Evolutionary conservation across 2,113 vertebrate genomes (phyloP).

Genomic region (Percina caprodes): DNA sequence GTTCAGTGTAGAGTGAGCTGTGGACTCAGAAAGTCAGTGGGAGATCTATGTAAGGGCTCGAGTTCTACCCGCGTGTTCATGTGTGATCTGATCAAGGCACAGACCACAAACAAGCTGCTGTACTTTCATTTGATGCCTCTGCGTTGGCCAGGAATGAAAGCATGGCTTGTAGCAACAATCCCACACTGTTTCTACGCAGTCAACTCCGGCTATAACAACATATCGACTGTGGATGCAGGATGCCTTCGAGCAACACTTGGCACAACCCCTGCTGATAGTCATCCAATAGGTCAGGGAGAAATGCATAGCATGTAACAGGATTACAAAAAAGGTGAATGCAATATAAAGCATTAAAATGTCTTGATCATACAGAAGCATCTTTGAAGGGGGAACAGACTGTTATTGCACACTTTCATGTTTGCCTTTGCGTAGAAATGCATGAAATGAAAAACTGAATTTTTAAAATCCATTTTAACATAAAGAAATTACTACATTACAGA

Average conservation of each 20-base stretch:
- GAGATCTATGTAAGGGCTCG: slow-evolving; percentile 44
- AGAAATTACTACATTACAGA: no score
- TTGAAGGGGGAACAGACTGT: neutral
- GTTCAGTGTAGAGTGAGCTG: slow-evolving; percentile 24
- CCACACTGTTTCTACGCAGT: slow-evolving; percentile 66
- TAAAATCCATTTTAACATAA: no score
- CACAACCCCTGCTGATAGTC: slow-evolving; percentile 47
- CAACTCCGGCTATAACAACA: slow-evolving; percentile 46
- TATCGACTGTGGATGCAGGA: slow-evolving; percentile 44
- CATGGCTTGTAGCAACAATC: slow-evolving; percentile 69
- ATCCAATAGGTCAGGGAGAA: slow-evolving; percentile 22
- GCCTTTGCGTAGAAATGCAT: neutral
- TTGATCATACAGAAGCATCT: slow-evolving; percentile 4
- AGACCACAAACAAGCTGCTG: slow-evolving; percentile 72
- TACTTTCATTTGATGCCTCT: slow-evolving; percentile 67
- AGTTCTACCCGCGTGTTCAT: slow-evolving; percentile 46
- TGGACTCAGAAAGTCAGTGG: slow-evolving; percentile 52
- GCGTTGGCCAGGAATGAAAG: slow-evolving; percentile 75
- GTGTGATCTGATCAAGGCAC: slow-evolving; percentile 72
- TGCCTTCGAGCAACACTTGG: slow-evolving; percentile 47
- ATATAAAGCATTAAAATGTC: neutral
- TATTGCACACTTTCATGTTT: neutral
- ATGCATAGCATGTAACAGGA: slow-evolving; percentile 27
- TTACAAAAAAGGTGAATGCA: slow-evolving; percentile 36
- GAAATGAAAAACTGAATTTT: neutral